Conservation (phyloP, 2,797 vertebrate genomes). For the Hydrophis major region DNA sequence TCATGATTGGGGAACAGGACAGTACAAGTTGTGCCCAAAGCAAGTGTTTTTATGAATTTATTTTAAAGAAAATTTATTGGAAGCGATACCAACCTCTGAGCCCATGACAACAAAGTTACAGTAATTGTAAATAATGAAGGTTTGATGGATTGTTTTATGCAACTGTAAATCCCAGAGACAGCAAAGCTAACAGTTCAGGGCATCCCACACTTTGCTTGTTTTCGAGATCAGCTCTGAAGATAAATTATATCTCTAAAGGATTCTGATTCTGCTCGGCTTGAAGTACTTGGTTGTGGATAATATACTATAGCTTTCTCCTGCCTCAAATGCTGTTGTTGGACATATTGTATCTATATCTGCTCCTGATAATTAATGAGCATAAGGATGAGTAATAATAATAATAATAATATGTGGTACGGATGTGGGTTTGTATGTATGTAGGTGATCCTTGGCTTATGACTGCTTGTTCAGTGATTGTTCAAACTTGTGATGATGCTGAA, state of each 20-base stretch:
- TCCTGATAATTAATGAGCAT: not conserved
- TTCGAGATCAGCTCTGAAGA: not conserved
- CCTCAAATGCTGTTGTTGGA: not conserved
- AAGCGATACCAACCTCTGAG: not conserved
- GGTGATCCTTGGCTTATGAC: not conserved
- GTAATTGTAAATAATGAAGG: slow-evolving; percentile 9
- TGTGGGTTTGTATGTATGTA: not conserved
- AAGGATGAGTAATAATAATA: not conserved
- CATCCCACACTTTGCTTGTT: not conserved
- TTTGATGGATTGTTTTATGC: not conserved
- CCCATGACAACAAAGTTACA: not conserved
- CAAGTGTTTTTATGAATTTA: slow-evolving; percentile 19
- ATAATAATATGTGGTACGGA: not conserved
- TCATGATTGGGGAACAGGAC: slow-evolving; percentile 4
- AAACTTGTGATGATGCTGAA: not conserved
- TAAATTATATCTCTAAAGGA: not conserved
- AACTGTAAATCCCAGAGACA: slow-evolving; percentile 15
- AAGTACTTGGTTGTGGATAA: not conserved
- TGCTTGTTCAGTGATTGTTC: not conserved
- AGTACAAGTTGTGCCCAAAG: slow-evolving; percentile 2
- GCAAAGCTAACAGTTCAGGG: not conserved
- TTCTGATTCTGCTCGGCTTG: not conserved
- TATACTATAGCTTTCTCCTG: not conserved
- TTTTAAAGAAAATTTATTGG: slow-evolving; percentile 45
- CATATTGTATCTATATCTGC: not conserved